A percentile compares a stretch with the other conserved stretches of the same genome.
These are phyloP conservation scores for Crotalus viridis DNA, from an alignment of 2,113 vertebrate species.

Conservation along the genomic window DNA sequence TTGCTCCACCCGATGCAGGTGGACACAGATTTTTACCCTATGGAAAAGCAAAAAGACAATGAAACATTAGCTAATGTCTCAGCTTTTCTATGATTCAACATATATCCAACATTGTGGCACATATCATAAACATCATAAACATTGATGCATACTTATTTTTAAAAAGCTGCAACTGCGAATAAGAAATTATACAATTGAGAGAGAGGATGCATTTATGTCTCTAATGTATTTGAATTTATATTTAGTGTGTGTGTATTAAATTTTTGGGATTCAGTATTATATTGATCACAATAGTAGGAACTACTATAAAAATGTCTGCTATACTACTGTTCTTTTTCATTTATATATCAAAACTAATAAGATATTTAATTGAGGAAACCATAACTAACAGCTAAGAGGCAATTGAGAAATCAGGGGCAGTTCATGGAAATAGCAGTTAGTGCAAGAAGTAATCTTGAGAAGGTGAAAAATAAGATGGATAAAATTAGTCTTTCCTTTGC, in stretches of 20 bases:
- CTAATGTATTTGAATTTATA: background rate
- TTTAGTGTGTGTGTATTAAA: background rate
- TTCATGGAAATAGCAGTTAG: background rate
- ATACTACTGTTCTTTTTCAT: background rate
- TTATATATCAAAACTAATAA: background rate
- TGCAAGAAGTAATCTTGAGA: background rate
- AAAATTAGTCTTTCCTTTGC: background rate
- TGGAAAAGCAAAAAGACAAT: slow-evolving; percentile 47
- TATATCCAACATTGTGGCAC: background rate
- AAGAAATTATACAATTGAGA: background rate
- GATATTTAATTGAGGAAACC: background rate
- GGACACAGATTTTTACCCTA: slow-evolving; percentile 97
- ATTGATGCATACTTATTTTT: background rate
- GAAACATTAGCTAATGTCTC: background rate
- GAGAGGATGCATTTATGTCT: background rate
- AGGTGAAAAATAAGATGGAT: background rate
- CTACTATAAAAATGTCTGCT: background rate
- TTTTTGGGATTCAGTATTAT: background rate
- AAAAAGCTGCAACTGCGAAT: background rate
- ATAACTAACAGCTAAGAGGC: background rate
- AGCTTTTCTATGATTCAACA: background rate
- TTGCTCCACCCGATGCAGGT: slow-evolving; percentile 86
- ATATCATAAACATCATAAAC: background rate
- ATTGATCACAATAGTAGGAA: background rate
- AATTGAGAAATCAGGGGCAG: background rate